Base-by-base conservation (phyloP, 2,113 vertebrate species). In the Cyprinus carpio region DNA sequence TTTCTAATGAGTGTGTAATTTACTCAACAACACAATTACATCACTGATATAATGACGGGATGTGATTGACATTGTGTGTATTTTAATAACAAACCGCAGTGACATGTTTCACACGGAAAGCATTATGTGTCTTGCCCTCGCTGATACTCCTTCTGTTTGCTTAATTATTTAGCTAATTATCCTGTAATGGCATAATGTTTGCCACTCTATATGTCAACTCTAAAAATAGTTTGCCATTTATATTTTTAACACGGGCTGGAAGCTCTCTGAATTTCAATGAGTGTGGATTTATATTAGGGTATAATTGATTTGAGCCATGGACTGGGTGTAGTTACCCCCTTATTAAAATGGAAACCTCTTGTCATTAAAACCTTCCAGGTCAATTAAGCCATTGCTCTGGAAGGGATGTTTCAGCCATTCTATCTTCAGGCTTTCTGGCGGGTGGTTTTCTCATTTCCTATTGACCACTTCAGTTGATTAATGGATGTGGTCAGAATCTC, bases 111-210 rank as follows among this genome's bases (percentile, higher is more conserved):
- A 51, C 11, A 78, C 69, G 20, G 58, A 62, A 72, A 60, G 58
- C 4, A 4, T 27, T 64, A 15, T 29, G 31, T 72, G 58, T 71
- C 43, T 86, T 58, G 34, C 54, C 37, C 81, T 64, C 71, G 72
- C 40, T 75, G 49, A 64, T 86, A 69, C 72, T 77, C 13, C 64
- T 79, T 77, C 3, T 75, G 86, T 87, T 87, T 84, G 67, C 87
- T 77, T 88, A 88, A 89, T 85, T 87, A 79, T 29, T 85, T 87
- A 83, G 79, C 74, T 87, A 87, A 89, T 87, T 83, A 67, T 72
- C 12, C 64, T 83, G 34, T 75, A 87, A 79, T 87, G 62, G 72
- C 81, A 46, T 82, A 79, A 87, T 82, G 58, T 16, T 60, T 87
- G 79, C 72, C 83, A 85, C 83, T 89, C 87, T 86, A 82, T 76